Evolutionary conservation across 2,888 invertebrate genomes (phyloP).

Genomic region (Acronicta aceris): DNA sequence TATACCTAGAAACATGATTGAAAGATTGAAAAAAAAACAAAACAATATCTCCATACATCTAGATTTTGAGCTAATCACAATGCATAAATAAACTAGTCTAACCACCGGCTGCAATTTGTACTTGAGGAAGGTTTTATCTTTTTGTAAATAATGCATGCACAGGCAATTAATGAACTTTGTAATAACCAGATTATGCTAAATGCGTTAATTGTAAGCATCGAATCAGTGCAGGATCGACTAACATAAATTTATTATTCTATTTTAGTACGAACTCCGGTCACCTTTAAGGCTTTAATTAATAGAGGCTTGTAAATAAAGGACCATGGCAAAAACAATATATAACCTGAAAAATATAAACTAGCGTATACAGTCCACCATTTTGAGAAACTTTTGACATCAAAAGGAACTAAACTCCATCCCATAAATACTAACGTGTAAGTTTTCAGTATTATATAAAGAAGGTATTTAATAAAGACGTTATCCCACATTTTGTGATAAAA

Average conservation of each 20-base stretch:
- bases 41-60: conserved; percentile 3
- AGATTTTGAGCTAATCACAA: conserved; percentile 11
- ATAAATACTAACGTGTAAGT: conserved; percentile 94
- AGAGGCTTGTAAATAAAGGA: conserved; percentile 88
- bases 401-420: conserved; percentile 95
- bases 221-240: conserved; percentile 12
- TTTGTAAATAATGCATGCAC: conserved; percentile 33
- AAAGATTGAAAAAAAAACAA: conserved; percentile 7
- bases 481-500: conserved; percentile 82
- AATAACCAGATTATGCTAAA: conserved; percentile 31
- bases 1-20: conserved; percentile 28
- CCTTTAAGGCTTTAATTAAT: conserved; percentile 51
- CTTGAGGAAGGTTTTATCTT: conserved; percentile 21
- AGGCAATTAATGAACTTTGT: conserved; percentile 27
- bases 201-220: conserved; percentile 25
- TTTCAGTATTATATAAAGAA: conserved; percentile 90
- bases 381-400: conserved; percentile 91
- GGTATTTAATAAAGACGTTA: conserved; percentile 71
- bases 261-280: conserved; percentile 19
- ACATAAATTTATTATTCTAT: conserved; percentile 30
- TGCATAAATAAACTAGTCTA: conserved; percentile 3
- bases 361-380: conserved; percentile 91
- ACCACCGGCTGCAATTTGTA: conserved; percentile 31
- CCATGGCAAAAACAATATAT: conserved; percentile 91
- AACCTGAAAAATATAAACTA: conserved; percentile 92